Evolutionary conservation across 2,797 vertebrate species (phyloP).

Genomic region (Anguilla anguilla): DNA sequence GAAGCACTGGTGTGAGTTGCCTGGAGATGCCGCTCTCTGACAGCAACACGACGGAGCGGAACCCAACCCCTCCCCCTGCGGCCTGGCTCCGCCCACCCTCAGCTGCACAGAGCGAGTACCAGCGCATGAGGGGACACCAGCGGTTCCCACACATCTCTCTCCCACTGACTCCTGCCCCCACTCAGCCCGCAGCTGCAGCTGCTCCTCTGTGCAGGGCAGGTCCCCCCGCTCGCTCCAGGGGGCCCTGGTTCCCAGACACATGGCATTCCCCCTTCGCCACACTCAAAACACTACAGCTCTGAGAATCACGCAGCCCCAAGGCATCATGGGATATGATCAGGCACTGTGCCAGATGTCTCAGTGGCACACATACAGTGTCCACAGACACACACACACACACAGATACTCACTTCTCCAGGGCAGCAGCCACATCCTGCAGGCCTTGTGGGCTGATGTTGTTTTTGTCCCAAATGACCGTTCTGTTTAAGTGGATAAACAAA

Average conservation of each 20-base stretch:
- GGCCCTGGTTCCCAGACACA: neutral
- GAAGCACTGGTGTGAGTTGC: neutral
- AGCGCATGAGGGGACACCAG: neutral
- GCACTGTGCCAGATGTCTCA: neutral
- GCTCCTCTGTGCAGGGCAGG: neutral
- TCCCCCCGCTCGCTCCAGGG: neutral
- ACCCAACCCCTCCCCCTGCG: neutral
- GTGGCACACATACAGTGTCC: neutral
- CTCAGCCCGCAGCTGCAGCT: slow-evolving; percentile 14
- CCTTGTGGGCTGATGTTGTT: slow-evolving; percentile 91
- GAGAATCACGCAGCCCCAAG: neutral
- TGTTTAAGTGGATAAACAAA: slow-evolving; percentile 57
- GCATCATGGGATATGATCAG: slow-evolving; percentile 4
- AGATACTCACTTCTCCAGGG: slow-evolving; percentile 90
- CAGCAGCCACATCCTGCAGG: slow-evolving; percentile 92
- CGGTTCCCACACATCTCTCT: slow-evolving; percentile 18
- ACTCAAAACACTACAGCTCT: slow-evolving; percentile 5
- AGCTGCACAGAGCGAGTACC: neutral
- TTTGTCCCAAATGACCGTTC: slow-evolving; percentile 93
- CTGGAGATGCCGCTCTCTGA: slow-evolving; percentile 2
- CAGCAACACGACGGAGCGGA: neutral
- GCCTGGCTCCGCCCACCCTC: neutral
- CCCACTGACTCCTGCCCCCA: neutral
- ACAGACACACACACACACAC: neutral
- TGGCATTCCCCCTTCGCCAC: neutral